These are phyloP conservation scores for Pristionchus maxplancki DNA, from an alignment of 2,888 invertebrate species.

Conservation along the genomic window DNA sequence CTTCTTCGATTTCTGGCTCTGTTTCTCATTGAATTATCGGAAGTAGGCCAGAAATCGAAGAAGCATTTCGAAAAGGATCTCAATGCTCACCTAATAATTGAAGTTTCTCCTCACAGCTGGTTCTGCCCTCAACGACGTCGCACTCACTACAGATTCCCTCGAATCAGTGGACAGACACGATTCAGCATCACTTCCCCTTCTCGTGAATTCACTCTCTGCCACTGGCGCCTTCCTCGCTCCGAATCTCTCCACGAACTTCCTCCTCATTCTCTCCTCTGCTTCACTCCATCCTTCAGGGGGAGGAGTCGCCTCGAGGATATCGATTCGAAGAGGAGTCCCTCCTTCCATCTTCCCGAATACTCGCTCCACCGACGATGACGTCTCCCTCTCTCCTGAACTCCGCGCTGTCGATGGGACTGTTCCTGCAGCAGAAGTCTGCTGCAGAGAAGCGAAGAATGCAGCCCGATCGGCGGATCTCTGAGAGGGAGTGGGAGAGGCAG, in stretches of 20 bases:
- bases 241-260: constrained; percentile 64
- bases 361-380: constrained; percentile 9
- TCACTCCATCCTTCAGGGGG: constrained; percentile 54
- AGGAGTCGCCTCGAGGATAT: constrained; percentile 21
- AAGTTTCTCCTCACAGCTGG: constrained; percentile 69
- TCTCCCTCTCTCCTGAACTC: not conserved
- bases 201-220: constrained; percentile 62
- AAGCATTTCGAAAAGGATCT: not conserved
- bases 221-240: constrained; percentile 67
- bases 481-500: not conserved
- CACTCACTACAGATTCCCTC: constrained; percentile 70
- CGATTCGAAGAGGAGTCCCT: not conserved
- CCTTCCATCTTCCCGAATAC: constrained; percentile 32
- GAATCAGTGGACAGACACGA: constrained; percentile 65
- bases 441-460: constrained; percentile 50
- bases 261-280: constrained; percentile 62
- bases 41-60: not conserved
- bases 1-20: not conserved
- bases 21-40: not conserved
- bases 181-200: constrained; percentile 59
- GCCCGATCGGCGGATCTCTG: constrained; percentile 30
- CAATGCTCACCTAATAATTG: constrained; percentile 63
- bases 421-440: not conserved
- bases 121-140: constrained; percentile 70
- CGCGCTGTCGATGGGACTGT: not conserved